phyloP scores from a whole-genome alignment of 2,797 vertebrate species.

The Mormyrus proboscirostris region DNA sequence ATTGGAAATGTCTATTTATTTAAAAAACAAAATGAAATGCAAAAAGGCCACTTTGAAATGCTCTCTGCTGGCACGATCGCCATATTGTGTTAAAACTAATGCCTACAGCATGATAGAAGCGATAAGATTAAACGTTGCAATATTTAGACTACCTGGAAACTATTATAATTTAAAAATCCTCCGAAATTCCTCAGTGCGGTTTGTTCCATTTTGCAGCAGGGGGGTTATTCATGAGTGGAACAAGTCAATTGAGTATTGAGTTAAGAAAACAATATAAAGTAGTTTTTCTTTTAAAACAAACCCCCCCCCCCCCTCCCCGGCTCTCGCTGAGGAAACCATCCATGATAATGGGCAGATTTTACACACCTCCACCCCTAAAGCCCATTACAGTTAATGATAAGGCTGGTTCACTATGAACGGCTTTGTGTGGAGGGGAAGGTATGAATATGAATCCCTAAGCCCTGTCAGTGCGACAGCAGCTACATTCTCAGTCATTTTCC shows the following conservation, averaged over 20 bases:
- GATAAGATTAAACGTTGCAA: neutral
- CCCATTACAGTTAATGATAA: slow-evolving; percentile 22
- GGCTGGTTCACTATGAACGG: neutral
- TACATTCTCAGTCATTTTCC: neutral
- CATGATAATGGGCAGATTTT: slow-evolving; percentile 28
- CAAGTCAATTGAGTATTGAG: neutral
- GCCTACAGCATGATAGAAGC: neutral
- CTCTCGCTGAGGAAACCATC: slow-evolving; percentile 3
- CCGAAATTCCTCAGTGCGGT: neutral
- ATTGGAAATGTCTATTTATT: neutral
- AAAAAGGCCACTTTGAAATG: neutral
- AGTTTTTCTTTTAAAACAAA: slow-evolving; percentile 15
- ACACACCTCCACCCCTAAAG: slow-evolving; percentile 33
- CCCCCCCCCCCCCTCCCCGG: neutral
- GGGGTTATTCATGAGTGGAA: neutral
- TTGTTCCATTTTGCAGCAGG: neutral
- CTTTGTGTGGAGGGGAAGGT: slow-evolving; percentile 13
- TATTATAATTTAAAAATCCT: neutral
- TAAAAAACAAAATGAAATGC: neutral
- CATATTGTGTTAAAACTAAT: neutral
- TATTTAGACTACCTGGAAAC: neutral
- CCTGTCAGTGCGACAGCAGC: neutral
- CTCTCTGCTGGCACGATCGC: neutral
- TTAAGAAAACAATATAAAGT: slow-evolving; percentile 3
- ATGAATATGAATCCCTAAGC: slow-evolving; percentile 26